These are phyloP conservation scores for Eutrigla gurnardus DNA, from an alignment of 2,797 vertebrate species.

Conservation along the genomic window DNA sequence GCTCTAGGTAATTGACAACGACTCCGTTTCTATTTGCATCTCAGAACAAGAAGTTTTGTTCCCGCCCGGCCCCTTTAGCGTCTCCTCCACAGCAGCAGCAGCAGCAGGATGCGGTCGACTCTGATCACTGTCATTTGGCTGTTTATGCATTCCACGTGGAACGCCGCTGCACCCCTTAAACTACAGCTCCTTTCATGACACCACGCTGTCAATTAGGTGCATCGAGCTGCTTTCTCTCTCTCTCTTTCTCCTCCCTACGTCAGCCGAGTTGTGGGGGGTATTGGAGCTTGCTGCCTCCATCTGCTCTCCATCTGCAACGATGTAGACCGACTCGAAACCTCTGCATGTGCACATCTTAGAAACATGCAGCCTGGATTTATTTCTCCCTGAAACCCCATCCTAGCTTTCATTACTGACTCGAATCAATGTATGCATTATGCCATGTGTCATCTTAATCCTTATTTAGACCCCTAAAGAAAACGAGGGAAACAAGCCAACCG, in stretches of 20 bases:
- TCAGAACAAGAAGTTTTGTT: slow-evolving; percentile 32
- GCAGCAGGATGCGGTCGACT: slow-evolving; percentile 41
- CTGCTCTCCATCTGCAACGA: slow-evolving; percentile 70
- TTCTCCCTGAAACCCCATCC: no score
- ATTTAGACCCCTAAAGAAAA: no score
- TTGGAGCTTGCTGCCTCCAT: slow-evolving; percentile 59
- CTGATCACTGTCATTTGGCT: slow-evolving; percentile 55
- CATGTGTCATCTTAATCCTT: no score
- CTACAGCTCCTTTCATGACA: slow-evolving; percentile 53
- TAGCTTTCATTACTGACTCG: no score
- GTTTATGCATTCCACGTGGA: slow-evolving; percentile 57
- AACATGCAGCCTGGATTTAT: no score
- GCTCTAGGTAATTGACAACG: slow-evolving; percentile 30
- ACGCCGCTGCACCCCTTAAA: slow-evolving; percentile 50
- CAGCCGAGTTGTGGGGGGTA: slow-evolving; percentile 37
- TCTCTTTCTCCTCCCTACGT: slow-evolving; percentile 32
- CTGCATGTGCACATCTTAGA: slow-evolving; percentile 37
- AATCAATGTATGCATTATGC: no score
- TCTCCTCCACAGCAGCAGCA: slow-evolving; percentile 3
- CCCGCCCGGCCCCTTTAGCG: slow-evolving; percentile 19
- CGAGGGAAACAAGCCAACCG: no score
- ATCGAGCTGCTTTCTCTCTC: slow-evolving; percentile 38
- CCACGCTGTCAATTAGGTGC: slow-evolving; percentile 67
- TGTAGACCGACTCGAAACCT: slow-evolving; percentile 22
- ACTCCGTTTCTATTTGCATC: slow-evolving; percentile 31